Evolutionary conservation across 2,113 vertebrate genomes (phyloP).

Genomic region (Nibea coibor): DNA sequence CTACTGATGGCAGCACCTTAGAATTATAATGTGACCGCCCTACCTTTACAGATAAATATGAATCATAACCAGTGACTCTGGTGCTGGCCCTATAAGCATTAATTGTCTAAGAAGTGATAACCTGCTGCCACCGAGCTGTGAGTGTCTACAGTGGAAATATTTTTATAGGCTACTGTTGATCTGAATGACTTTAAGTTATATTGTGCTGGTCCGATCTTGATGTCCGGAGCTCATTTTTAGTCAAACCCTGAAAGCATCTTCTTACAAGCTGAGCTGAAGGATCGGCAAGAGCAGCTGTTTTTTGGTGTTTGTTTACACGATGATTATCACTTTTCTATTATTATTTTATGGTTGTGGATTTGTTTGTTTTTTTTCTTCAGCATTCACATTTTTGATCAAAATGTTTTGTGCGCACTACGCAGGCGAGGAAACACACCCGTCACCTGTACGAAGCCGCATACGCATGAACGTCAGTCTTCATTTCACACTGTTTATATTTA

Average conservation of each 20-base stretch:
- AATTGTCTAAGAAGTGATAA: not conserved
- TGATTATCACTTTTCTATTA: not conserved
- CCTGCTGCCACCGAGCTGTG: not conserved
- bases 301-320: constrained; percentile 8
- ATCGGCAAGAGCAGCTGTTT: not conserved
- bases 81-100: not conserved
- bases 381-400: too few species aligned
- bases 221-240: not conserved
- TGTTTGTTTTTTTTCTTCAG: not conserved
- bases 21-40: not conserved
- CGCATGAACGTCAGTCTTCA: not conserved
- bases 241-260: not conserved
- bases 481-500: not conserved
- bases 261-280: not conserved
- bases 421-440: not conserved
- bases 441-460: not conserved
- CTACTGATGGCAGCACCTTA: not conserved
- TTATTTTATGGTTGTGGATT: not conserved
- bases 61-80: not conserved
- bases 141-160: not conserved
- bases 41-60: not conserved
- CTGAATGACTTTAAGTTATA: not conserved
- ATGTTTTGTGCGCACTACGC: not conserved
- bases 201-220: not conserved
- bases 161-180: not conserved